phyloP scores from a whole-genome alignment of 2,888 invertebrate genomes.

The Dermolepida albohirtum region DNA sequence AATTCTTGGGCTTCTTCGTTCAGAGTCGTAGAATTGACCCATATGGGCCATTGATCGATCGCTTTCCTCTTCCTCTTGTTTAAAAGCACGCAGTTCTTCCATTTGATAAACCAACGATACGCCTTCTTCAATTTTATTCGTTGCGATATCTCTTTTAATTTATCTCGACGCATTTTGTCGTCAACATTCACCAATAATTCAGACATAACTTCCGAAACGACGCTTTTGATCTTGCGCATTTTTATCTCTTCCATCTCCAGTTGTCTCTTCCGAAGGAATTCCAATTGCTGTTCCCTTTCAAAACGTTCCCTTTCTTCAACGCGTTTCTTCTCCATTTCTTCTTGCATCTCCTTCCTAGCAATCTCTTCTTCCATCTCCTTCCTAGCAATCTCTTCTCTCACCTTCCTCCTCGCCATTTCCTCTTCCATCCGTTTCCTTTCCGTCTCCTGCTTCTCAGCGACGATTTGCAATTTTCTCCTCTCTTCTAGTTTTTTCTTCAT shows the following conservation, averaged over 20 bases:
- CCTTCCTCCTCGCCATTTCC: conserved; percentile 21
- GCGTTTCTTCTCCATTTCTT: conserved; percentile 20
- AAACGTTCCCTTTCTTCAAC: conserved; percentile 14
- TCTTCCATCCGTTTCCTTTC: conserved; percentile 20
- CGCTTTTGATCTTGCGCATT: conserved; percentile 51
- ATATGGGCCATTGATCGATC: conserved; percentile 69
- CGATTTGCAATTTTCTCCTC: conserved; percentile 46
- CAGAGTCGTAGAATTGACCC: conserved; percentile 65
- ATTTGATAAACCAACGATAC: conserved; percentile 63
- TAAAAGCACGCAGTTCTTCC: conserved; percentile 63
- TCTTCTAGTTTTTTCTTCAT: conserved; percentile 31
- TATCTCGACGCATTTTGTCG: conserved; percentile 58
- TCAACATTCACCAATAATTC: conserved; percentile 61
- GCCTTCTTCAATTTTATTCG: conserved; percentile 60
- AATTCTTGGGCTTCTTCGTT: conserved; percentile 65
- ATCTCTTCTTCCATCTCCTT: conserved; percentile 47
- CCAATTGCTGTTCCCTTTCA: conserved; percentile 44
- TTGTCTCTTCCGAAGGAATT: conserved; percentile 46
- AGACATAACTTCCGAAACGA: conserved; percentile 58
- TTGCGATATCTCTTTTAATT: conserved; percentile 61
- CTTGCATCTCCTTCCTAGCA: conserved; percentile 8
- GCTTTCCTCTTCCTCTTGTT: conserved; percentile 67
- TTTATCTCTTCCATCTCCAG: conserved; percentile 50
- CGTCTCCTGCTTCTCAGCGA: conserved; percentile 35
- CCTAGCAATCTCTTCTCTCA: conserved; percentile 38